These are phyloP conservation scores for Mesorhabditis sp. DNA, from an alignment of 2,888 invertebrate genomes.

Conservation along the genomic window DNA sequence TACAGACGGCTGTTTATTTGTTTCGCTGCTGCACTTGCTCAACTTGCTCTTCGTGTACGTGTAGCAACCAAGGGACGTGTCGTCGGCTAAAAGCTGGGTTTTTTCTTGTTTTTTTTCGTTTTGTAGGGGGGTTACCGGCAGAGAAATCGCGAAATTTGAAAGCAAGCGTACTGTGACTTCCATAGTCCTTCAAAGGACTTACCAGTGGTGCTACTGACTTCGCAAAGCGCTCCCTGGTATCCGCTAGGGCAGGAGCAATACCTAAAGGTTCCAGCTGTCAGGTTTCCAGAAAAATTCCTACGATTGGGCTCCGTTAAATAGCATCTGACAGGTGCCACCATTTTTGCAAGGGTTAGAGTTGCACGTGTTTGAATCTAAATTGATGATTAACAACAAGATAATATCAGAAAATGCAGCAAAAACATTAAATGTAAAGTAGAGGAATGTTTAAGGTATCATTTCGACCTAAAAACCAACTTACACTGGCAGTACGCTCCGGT, in stretches of 20 bases:
- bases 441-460: too few species aligned
- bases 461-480: too few species aligned
- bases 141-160: too few species aligned
- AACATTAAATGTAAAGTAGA: background rate
- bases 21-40: too few species aligned
- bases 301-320: background rate
- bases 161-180: too few species aligned
- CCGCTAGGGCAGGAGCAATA: background rate
- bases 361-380: background rate
- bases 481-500: too few species aligned
- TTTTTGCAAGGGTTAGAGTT: background rate
- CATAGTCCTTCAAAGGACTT: too few species aligned
- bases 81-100: background rate
- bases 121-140: too few species aligned
- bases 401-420: background rate
- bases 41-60: background rate
- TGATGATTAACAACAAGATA: background rate
- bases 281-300: background rate
- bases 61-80: background rate
- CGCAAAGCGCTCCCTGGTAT: background rate
- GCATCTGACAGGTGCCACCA: background rate
- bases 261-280: background rate
- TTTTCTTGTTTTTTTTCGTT: too few species aligned
- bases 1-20: too few species aligned
- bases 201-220: background rate